A percentile compares a stretch with the other conserved stretches of the same genome.
Evolutionary conservation across 1,140 invertebrate species (phyloP).

Genomic region (Aethina tumida): DNA sequence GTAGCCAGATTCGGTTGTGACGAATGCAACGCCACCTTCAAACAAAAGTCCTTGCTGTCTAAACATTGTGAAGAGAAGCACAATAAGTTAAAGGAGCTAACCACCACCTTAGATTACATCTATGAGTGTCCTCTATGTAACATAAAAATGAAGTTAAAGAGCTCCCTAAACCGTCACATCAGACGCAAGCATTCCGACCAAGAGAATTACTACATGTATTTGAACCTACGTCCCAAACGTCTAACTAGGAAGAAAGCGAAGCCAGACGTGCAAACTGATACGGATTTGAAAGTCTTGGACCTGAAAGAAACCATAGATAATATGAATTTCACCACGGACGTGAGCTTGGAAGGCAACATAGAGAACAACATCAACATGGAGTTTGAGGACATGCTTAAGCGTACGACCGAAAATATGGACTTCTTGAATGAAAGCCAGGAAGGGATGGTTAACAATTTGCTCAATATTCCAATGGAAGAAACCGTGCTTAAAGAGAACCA

Average conservation of each 20-base stretch:
- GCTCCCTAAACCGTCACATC: constrained; percentile 31
- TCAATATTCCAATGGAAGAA: constrained; percentile 9
- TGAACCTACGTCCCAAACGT: background rate
- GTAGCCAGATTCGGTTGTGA: constrained; percentile 6
- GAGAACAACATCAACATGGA: constrained; percentile 18
- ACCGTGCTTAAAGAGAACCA: background rate
- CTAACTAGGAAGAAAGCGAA: constrained; percentile 1
- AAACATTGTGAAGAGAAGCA: constrained; percentile 16
- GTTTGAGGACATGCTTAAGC: constrained; percentile 10
- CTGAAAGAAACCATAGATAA: constrained; percentile 19
- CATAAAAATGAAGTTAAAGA: constrained; percentile 27
- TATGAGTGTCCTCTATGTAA: constrained; percentile 28
- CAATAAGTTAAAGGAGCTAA: constrained; percentile 6
- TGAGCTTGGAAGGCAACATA: constrained; percentile 7
- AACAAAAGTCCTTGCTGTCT: constrained; percentile 12
- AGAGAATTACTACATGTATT: background rate
- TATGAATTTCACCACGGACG: constrained; percentile 18
- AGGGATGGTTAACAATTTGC: constrained; percentile 10
- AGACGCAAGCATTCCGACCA: constrained; percentile 25
- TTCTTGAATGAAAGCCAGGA: constrained; percentile 18
- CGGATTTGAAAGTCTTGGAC: constrained; percentile 5
- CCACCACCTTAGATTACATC: constrained; percentile 3
- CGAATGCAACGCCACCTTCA: constrained; percentile 15
- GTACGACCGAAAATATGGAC: constrained; percentile 13
- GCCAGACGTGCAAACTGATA: no score